Base-by-base conservation (phyloP, 1,140 invertebrate species). In the Drosophila seguyi region DNA sequence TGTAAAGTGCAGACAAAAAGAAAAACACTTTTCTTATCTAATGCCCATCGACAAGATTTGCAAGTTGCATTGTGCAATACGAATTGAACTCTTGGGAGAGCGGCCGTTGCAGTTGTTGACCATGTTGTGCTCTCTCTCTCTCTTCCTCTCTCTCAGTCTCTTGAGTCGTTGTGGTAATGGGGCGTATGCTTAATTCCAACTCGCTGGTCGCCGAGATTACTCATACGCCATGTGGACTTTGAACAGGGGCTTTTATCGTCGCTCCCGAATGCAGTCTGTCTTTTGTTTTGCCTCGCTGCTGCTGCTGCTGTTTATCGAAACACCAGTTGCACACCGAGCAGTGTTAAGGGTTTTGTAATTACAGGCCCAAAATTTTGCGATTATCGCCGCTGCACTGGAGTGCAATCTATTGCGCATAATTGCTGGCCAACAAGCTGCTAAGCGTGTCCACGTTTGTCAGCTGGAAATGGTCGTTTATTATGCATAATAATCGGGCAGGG, bases 191-290 rank as follows among this genome's bases (percentile, higher is more conserved):
- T 52, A 59, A 68, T 47, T 11, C 34, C 36, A 48, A 57, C 59
- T 53, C n/a, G n/a, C 48, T 63, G 41, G 25, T 22, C 34, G 65
- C 44, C 7, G 41, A 47, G 25, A 68, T 87, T 88, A 84, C 67
- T 83, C 85, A 88, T 88, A 52, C 76, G 67, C 60, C 80, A 25
- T 42, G 67, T 87, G 83, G 72, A 87, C 83, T 87, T 88, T 83
- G 72, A 4, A 22, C 71, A 52, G 59, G 16, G 29, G 62, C 39
- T 36, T 69, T 77, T 77, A 77, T 77, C 63, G 22, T 42, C 4
- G 27, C 41, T 48, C 20, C 56, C 25, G 25, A 77, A 61, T 77
- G 63, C 74, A 53, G 38, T 42, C 14, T 10, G 50, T 25, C 41
- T 50, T 39, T 65, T 65, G 25, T 55, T 55, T 76, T 53, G 57